These are phyloP conservation scores for Neotoxoptera formosana DNA, from an alignment of 1,140 invertebrate genomes.

Conservation along the genomic window DNA sequence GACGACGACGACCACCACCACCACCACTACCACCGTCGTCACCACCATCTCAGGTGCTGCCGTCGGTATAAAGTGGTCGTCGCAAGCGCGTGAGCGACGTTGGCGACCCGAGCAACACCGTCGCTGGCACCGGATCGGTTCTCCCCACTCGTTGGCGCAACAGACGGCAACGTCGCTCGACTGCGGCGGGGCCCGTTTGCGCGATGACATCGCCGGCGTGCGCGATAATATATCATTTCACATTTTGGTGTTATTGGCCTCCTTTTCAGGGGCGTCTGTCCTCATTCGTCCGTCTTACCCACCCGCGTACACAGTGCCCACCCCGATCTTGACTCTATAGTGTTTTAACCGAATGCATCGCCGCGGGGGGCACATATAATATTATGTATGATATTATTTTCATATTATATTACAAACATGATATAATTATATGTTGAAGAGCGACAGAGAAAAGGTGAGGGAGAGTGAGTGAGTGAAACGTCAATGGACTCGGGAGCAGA, in stretches of 20 bases:
- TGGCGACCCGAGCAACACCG: conserved; percentile 10
- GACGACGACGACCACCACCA: neutral
- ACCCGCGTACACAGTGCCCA: neutral
- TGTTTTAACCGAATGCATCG: neutral
- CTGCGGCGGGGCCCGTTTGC: neutral
- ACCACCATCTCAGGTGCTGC: conserved; percentile 20
- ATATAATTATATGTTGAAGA: neutral
- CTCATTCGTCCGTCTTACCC: neutral
- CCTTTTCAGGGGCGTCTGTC: neutral
- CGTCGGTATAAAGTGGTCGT: conserved; percentile 34
- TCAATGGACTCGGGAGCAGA: neutral
- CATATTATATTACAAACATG: neutral
- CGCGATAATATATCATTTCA: neutral
- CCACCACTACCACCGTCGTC: too few species aligned
- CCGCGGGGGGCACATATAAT: neutral
- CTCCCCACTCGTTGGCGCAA: neutral
- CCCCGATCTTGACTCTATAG: neutral
- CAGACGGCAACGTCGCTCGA: conserved; percentile 21
- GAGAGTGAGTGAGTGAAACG: neutral
- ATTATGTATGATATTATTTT: neutral
- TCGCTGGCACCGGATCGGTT: neutral
- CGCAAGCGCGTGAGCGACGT: conserved; percentile 3
- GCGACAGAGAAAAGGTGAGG: neutral
- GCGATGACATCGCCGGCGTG: conserved; percentile 3
- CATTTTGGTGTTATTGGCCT: conserved; percentile 9